Evolutionary conservation across 92 coral and sea anemone species (phyloP), one percentile per base, ranked within the genome.

Genomic region (Umimayanthus kanabou): DNA sequence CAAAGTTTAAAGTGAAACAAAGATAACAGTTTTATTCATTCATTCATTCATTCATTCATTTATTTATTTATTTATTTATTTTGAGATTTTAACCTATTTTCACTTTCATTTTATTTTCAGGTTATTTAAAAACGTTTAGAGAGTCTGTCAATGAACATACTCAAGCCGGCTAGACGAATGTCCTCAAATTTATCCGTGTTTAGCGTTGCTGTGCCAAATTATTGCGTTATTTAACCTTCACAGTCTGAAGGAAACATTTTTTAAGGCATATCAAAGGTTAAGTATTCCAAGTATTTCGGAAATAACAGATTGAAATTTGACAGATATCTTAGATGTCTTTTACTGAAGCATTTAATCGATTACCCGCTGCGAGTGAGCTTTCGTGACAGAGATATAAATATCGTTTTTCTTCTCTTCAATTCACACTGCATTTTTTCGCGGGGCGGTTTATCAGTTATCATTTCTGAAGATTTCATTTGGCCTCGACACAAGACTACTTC

Each of bases 331-430:
- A 67, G 29, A 67, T 67, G 33, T 13, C 39, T 7, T 6, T 81
- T 5, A 5, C n/a, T 26, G 22, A 67, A 67, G n/a, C 5, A 26
- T 67, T 23, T 71, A 14, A 14, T 28, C 25, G 77, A 47, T 77
- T 10, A 28, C 73, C 58, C 25, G 74, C 73, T 69, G 73, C 6
- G 65, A 2, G 45, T 3, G 23, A 69, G 58, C 47, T 39, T 82
- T 70, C 74, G 77, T 82, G 86, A 82, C 86, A 49, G 64, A 43
- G 61, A 69, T 67, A 82, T 66, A 40, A 66, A 82, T 83, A 45
- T 47, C 39, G 45, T 42, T 23, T 65, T 22, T 3, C 37, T 18
- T 58, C 87, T 43, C 65, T 50, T 83, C 58, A 26, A 49, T 47
- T 43, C 85, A 80, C 66, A 28, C 66, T 83, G 78, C 78, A 83